Evolutionary conservation across 1,140 invertebrate species (phyloP).

Genomic region (Drosophila bifasciata): DNA sequence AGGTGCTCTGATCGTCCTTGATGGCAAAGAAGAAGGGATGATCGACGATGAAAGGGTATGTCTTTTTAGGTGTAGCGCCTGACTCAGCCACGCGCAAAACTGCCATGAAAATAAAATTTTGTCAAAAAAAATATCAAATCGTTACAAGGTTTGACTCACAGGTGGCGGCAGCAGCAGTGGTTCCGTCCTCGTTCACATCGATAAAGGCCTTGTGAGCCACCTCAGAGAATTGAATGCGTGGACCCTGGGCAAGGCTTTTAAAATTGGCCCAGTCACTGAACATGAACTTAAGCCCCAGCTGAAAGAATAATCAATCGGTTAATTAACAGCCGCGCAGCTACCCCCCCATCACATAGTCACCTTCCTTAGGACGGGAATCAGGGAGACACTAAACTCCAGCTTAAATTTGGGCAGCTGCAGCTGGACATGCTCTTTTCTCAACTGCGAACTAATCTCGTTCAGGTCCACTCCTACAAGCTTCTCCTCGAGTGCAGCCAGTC

Average conservation of each 20-base stretch:
- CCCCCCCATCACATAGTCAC: conserved; percentile 70
- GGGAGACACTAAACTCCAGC: conserved; percentile 85
- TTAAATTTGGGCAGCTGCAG: conserved; percentile 87
- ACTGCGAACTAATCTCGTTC: conserved; percentile 56
- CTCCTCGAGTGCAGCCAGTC: conserved; percentile 84
- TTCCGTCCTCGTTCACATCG: conserved; percentile 86
- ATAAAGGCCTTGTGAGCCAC: conserved; percentile 86
- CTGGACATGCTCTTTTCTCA: conserved; percentile 67
- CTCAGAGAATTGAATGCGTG: conserved; percentile 85
- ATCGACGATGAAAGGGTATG: conserved; percentile 53
- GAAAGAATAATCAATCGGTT: conserved; percentile 10
- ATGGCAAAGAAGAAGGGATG: conserved; percentile 68
- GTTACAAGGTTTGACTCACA: no score
- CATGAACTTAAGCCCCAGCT: conserved; percentile 84
- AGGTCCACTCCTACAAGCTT: conserved; percentile 83
- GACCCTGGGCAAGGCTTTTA: conserved; percentile 85
- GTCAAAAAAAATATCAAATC: no score
- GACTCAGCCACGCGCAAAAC: no score
- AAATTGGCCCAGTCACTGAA: conserved; percentile 87
- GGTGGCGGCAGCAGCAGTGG: conserved; percentile 84
- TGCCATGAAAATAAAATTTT: no score
- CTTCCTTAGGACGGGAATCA: conserved; percentile 84
- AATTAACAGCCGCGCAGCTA: background rate
- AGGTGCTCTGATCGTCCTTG: conserved; percentile 27
- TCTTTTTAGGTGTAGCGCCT: no score